phyloP scores from a whole-genome alignment of 53 echinoderm and acorn worm genomes.

The Pentamera pediparva region DNA sequence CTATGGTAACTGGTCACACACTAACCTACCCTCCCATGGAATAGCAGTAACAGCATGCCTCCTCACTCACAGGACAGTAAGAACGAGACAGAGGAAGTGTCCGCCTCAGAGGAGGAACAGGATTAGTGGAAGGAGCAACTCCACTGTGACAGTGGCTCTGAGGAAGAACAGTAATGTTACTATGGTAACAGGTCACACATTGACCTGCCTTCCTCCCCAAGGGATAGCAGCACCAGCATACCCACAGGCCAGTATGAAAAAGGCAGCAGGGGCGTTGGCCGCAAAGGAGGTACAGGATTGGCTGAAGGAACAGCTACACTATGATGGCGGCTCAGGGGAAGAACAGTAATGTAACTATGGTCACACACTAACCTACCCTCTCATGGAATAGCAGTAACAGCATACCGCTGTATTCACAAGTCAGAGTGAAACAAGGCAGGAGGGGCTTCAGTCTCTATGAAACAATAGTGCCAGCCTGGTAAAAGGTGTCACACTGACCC shows the following conservation, averaged over 20 bases:
- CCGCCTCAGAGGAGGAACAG: constrained; percentile 76
- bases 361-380: no score
- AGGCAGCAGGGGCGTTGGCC: constrained; percentile 50
- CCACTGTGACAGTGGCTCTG: constrained; percentile 85
- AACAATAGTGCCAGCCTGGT: no score
- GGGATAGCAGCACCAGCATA: constrained; percentile 48
- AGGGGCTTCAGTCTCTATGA: constrained; percentile 60
- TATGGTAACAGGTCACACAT: no score
- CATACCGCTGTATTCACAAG: constrained; percentile 64
- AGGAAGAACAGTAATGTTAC: no score
- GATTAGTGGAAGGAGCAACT: constrained; percentile 98
- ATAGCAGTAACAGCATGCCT: constrained; percentile 53
- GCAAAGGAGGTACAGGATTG: constrained; percentile 87
- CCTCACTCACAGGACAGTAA: constrained; percentile 63
- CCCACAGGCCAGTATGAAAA: constrained; percentile 69
- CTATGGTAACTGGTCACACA: no score
- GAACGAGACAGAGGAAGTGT: constrained; percentile 48
- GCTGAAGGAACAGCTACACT: constrained; percentile 92
- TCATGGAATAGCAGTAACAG: constrained; percentile 52
- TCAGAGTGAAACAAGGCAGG: constrained; percentile 48
- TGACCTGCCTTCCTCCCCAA: no score
- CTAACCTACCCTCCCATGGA: no score
- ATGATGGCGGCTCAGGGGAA: constrained; percentile 90
- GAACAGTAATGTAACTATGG: no score
- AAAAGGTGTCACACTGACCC: no score